Evolutionary conservation across 1,140 invertebrate genomes (phyloP).

Genomic region (Polyergus mexicanus): DNA sequence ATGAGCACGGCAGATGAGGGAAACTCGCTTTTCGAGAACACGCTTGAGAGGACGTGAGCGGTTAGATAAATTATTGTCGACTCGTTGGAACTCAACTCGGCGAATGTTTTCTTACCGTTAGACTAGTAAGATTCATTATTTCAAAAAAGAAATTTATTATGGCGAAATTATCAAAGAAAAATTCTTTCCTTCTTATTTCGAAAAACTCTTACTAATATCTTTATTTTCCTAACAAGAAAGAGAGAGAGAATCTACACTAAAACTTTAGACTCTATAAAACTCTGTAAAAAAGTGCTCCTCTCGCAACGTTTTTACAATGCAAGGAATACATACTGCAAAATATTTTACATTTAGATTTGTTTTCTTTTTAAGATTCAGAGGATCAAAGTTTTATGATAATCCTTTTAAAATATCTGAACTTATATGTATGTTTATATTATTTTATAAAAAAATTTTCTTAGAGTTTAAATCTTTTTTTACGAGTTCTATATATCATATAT

Average conservation of each 20-base stretch:
- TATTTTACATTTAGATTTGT: background rate
- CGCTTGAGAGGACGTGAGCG: slow-evolving; percentile 23
- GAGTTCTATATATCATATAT: too few species aligned
- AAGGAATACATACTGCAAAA: background rate
- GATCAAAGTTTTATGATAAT: background rate
- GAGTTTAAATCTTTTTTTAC: too few species aligned
- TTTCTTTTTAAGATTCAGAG: background rate
- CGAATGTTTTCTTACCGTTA: slow-evolving; percentile 20
- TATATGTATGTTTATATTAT: background rate
- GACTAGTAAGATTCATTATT: slow-evolving; percentile 30
- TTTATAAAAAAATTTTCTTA: too few species aligned
- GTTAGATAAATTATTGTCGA: slow-evolving; percentile 33
- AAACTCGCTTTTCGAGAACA: slow-evolving; percentile 56
- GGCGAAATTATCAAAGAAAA: background rate
- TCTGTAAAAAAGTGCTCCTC: background rate
- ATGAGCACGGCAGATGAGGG: slow-evolving; percentile 42
- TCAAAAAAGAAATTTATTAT: slow-evolving; percentile 1
- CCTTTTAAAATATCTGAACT: background rate
- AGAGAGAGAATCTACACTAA: background rate
- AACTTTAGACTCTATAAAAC: background rate
- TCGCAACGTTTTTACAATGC: background rate
- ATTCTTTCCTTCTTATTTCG: background rate
- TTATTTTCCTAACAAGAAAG: background rate
- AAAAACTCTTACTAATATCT: background rate
- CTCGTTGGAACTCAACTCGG: slow-evolving; percentile 14